phyloP scores from a whole-genome alignment of 1,140 invertebrate species.

The Myzus persicae region DNA sequence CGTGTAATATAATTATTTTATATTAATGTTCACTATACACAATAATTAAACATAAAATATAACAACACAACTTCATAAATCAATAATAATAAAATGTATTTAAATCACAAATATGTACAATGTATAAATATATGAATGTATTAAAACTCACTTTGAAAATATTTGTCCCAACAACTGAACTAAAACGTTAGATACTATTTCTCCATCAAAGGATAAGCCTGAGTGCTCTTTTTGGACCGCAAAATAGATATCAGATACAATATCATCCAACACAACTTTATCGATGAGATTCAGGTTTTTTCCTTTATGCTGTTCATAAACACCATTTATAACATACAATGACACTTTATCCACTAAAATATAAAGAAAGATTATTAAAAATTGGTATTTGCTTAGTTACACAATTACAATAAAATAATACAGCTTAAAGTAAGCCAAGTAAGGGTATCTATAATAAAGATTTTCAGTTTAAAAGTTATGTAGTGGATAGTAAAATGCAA shows the following conservation, averaged over 20 bases:
- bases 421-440: too few species aligned
- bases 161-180: slow-evolving; percentile 33
- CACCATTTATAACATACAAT: slow-evolving; percentile 50
- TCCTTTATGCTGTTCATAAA: slow-evolving; percentile 56
- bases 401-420: not conserved
- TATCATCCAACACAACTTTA: slow-evolving; percentile 47
- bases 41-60: not conserved
- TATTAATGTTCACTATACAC: not conserved
- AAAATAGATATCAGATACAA: slow-evolving; percentile 48
- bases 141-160: slow-evolving; percentile 52
- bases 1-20: not conserved
- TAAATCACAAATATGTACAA: not conserved
- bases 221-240: slow-evolving; percentile 23
- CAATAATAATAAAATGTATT: not conserved
- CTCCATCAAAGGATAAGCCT: slow-evolving; percentile 27
- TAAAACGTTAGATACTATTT: slow-evolving; percentile 14
- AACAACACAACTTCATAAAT: not conserved
- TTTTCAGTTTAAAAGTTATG: not conserved
- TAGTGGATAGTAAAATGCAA: too few species aligned
- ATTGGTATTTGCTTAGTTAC: not conserved
- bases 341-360: slow-evolving; percentile 51
- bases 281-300: slow-evolving; percentile 35
- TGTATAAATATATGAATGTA: not conserved
- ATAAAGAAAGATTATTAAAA: slow-evolving; percentile 3
- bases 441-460: too few species aligned